Base-by-base conservation (phyloP, 1,140 invertebrate genomes). In the Melipona quadrifasciata region DNA sequence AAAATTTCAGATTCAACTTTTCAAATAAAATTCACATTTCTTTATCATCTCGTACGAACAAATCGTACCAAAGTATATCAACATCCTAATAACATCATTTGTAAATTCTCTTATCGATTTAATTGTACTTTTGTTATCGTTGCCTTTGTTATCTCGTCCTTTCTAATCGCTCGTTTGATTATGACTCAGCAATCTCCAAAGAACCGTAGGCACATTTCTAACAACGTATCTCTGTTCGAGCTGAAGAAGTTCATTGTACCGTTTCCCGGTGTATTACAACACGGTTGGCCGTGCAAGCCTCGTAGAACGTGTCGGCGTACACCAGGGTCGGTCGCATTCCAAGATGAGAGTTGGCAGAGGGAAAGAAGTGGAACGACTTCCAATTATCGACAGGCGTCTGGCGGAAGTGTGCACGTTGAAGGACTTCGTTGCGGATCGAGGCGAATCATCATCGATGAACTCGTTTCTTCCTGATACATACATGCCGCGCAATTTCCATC, bases 341-440 rank as follows among this genome's bases (percentile, higher is more conserved):
- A 70, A 83, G 57, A 87, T 68, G 78, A 17, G 82, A 81, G 51
- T 87, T 78, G 78, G 77, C 70, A 78, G 71, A 68, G 57, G 65
- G n/a, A 39, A 86, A 80, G 72, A 89, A 80, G 47, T 76, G 72
- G 57, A 82, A 72, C 68, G 65, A 68, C 75, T 85, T 27, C 47
- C 85, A 86, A 84, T 89, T 89, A 89, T 78, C 76, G 84, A 78
- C 65, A 64, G 57, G 47, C 51, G 58, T 78, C 34, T 51, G 24
- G 64, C 80, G 80, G 84, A 85, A 82, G 65, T 31, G 64, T 67
- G 64, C 34, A 76, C 70, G 58, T 53, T 53, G 47, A 68, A 81
- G 61, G 82, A 86, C 73, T 64, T 87, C 67, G 78, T 70, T n/a
- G 80, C 27, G 71, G 47, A 53, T 57, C 34, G 34, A 0, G 21